Base-by-base conservation (phyloP, 2,888 invertebrate genomes). In the Rapana venosa region DNA sequence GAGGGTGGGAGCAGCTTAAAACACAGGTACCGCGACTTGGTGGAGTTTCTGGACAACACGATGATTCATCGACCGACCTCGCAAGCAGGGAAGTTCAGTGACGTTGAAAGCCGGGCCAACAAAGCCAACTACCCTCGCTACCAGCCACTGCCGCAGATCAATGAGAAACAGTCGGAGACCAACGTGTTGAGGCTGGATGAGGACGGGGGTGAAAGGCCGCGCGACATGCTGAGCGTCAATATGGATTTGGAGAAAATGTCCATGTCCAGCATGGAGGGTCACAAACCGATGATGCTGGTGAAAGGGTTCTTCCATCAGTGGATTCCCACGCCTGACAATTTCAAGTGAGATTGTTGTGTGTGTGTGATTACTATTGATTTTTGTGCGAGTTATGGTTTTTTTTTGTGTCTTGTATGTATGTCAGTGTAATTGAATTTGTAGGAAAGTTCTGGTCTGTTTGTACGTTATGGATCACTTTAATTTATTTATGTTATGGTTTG, bases 11-110 rank as follows among this genome's bases (percentile, higher is more conserved):
- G 94, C 77, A 91, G 93, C 22, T 92, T 91, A 83, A 93, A 93
- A 36, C 89, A 89, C 87, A 91, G 94, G 89, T 95, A 95, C 91
- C 92, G 93, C 88, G 91, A 93, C 30, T 92, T 95, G 17, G 94
- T 95, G 32, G 95, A 95, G 56, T 95, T 95, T 84, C 92, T 95
- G 13, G 95, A 95, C 91, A 95, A 95, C 91, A 95, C 95, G 11
- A 94, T 95, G 58, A 95, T 95, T 77, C 94, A 94, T 88, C 92
- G 94, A 70, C 95, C 95, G 36, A 93, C 92, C 0, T 94, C 94
- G 8, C 94, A 94, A 86, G 92, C 92, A 20, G 91, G 92, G n/a
- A 92, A 92, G 83, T 94, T 94, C 90, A 93, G 93, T 86, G 93
- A 93, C 84, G 88, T 66, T 66, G 70, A 36, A 56, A 87, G 90